A percentile compares a stretch with the other conserved stretches of the same genome.
Evolutionary conservation across 92 coral and sea anemone species (phyloP).

Genomic region (Zoanthus sociatus): DNA sequence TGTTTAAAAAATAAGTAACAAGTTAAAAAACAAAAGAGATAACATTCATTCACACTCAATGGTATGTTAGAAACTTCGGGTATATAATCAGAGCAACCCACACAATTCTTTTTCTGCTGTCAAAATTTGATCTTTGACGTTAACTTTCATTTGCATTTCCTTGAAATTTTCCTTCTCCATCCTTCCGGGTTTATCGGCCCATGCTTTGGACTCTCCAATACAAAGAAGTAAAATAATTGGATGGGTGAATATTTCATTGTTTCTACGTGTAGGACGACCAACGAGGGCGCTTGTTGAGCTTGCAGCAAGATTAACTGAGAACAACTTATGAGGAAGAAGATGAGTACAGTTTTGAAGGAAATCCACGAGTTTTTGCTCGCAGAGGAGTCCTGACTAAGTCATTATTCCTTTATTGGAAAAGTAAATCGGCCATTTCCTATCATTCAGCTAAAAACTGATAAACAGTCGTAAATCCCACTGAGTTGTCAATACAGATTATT

Average conservation of each 20-base stretch:
- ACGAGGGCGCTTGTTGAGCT: conserved; percentile 42
- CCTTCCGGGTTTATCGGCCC: background rate
- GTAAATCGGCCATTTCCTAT: no score
- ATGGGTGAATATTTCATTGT: background rate
- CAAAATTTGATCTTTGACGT: no score
- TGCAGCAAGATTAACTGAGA: conserved; percentile 11
- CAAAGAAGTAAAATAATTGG: background rate
- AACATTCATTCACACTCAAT: no score
- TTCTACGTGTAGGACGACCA: conserved; percentile 30
- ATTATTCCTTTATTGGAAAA: background rate
- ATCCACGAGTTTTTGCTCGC: background rate
- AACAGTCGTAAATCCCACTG: no score
- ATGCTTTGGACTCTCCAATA: background rate
- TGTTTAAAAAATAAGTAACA: no score
- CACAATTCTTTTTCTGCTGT: no score
- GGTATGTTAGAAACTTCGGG: no score
- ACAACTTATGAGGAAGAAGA: conserved; percentile 13
- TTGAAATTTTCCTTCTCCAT: background rate
- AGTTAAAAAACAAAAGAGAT: no score
- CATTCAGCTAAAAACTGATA: no score
- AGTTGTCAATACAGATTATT: no score
- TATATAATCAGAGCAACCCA: no score
- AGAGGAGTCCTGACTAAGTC: background rate
- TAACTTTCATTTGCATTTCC: no score
- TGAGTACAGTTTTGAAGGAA: background rate